Conservation (phyloP, 2,888 invertebrate genomes). For the Petrolisthes manimaculis region DNA sequence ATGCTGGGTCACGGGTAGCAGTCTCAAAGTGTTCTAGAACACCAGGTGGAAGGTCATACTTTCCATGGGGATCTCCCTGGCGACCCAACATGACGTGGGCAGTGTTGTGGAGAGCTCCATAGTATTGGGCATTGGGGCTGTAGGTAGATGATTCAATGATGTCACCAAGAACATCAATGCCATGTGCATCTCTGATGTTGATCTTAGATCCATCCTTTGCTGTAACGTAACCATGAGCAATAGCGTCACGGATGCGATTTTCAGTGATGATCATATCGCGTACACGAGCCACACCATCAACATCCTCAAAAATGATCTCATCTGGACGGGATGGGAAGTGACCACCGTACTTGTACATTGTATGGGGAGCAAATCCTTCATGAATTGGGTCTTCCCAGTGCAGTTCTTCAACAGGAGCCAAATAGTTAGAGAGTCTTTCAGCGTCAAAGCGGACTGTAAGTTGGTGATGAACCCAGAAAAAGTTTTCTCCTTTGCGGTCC, state of each 20-base stretch:
- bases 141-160: constrained; percentile 66
- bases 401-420: constrained; percentile 66
- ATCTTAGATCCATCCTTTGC: constrained; percentile 58
- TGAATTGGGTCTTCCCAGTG: constrained; percentile 67
- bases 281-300: constrained; percentile 66
- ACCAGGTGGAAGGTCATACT: constrained; percentile 69
- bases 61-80: constrained; percentile 70
- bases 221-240: constrained; percentile 73
- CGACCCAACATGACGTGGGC: constrained; percentile 58
- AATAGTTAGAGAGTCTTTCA: constrained; percentile 68
- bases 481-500: constrained; percentile 68
- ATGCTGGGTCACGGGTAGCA: constrained; percentile 80
- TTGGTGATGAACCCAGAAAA: constrained; percentile 74
- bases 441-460: constrained; percentile 71
- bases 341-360: constrained; percentile 76
- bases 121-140: constrained; percentile 67
- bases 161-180: constrained; percentile 66
- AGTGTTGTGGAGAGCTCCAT: constrained; percentile 55
- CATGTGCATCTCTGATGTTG: constrained; percentile 64
- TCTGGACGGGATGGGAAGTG: constrained; percentile 70
- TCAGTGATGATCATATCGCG: constrained; percentile 71
- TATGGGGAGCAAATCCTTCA: constrained; percentile 75
- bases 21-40: constrained; percentile 75
- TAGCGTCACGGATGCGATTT: constrained; percentile 75
- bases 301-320: constrained; percentile 67